These are phyloP conservation scores for Sphyrna mokarran DNA, from an alignment of 2,113 vertebrate species.

Conservation along the genomic window DNA sequence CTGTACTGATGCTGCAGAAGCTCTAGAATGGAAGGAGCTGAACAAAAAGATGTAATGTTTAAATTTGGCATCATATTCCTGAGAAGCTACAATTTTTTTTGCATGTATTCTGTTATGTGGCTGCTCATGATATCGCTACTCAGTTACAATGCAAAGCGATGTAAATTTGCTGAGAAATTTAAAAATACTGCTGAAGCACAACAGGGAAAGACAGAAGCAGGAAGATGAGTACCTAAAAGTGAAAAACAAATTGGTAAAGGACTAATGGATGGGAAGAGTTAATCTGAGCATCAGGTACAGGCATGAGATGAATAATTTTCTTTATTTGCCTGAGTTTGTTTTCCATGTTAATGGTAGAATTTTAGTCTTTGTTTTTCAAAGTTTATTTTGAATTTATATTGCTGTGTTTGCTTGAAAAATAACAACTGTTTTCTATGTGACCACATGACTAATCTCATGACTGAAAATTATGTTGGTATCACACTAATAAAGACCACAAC, in stretches of 20 bases:
- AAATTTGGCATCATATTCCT: background rate
- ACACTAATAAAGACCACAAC: background rate
- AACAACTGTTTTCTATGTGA: background rate
- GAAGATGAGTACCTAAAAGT: background rate
- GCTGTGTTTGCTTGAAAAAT: background rate
- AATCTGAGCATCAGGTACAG: background rate
- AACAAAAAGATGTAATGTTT: background rate
- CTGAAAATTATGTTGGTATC: background rate
- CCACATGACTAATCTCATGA: background rate
- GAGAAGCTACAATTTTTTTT: background rate
- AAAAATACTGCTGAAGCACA: background rate
- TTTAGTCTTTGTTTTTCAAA: background rate
- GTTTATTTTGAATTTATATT: background rate
- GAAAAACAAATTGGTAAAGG: background rate
- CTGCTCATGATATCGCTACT: background rate
- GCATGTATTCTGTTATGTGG: background rate
- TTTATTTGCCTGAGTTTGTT: background rate
- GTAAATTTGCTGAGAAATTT: background rate
- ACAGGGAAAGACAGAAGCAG: background rate
- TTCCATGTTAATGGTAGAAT: background rate
- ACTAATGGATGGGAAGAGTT: background rate
- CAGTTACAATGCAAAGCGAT: background rate
- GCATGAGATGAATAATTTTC: background rate
- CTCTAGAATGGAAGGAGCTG: background rate
- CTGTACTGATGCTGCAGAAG: background rate